Evolutionary conservation across 2,888 invertebrate genomes (phyloP).

Genomic region (Aquatica leii): DNA sequence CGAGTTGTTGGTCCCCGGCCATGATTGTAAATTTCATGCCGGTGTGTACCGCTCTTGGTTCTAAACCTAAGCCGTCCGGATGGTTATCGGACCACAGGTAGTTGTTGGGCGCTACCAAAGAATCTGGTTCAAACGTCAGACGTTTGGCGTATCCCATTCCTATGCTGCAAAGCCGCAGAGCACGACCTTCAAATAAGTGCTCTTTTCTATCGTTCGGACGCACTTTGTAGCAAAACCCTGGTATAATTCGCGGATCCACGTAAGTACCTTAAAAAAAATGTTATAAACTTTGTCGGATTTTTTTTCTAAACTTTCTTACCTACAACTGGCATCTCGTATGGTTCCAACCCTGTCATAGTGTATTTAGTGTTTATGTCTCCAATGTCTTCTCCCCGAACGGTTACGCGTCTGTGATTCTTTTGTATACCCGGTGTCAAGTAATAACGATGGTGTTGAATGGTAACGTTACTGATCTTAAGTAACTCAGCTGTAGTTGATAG

Average conservation of each 20-base stretch:
- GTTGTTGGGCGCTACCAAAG: constrained; percentile 68
- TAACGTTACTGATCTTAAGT: constrained; percentile 66
- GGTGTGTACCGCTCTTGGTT: constrained; percentile 71
- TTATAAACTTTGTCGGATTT: no score
- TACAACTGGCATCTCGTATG: constrained; percentile 71
- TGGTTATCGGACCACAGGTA: constrained; percentile 83
- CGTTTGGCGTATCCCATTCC: constrained; percentile 82
- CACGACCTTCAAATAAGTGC: constrained; percentile 72
- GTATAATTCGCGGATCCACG: constrained; percentile 74
- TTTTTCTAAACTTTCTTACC: constrained; percentile 68
- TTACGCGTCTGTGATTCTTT: constrained; percentile 68
- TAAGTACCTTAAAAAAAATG: constrained; percentile 67
- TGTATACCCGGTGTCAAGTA: constrained; percentile 72
- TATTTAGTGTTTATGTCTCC: constrained; percentile 72
- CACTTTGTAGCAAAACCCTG: constrained; percentile 77
- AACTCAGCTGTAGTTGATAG: constrained; percentile 64
- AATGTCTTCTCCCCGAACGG: constrained; percentile 69
- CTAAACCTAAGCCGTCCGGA: constrained; percentile 75
- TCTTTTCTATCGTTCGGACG: constrained; percentile 71
- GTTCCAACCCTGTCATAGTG: constrained; percentile 69
- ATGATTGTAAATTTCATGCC: constrained; percentile 72
- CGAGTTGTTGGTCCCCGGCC: constrained; percentile 67
- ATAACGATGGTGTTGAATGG: constrained; percentile 63
- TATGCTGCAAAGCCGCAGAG: constrained; percentile 69
- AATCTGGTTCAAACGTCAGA: constrained; percentile 74